Conservation (phyloP, 2,797 vertebrate species). For the Cottoperca gobio region DNA sequence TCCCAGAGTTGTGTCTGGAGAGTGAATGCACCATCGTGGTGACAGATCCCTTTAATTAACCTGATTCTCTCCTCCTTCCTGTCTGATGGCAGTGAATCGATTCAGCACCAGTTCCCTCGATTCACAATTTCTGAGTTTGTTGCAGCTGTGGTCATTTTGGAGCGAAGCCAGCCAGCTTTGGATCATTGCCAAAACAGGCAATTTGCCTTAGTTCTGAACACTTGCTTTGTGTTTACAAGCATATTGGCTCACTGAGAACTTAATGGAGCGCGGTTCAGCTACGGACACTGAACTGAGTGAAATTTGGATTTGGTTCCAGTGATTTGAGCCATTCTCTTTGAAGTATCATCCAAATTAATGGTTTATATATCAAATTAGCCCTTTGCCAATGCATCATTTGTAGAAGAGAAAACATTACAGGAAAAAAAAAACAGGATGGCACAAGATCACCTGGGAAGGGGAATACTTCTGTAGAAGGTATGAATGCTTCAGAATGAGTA, state of each 20-base stretch:
- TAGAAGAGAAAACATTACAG: neutral
- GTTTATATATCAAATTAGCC: neutral
- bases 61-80: conserved; percentile 40
- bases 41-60: conserved; percentile 59
- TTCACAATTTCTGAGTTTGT: conserved; percentile 64
- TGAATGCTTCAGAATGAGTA: conserved; percentile 19
- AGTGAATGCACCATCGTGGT: conserved; percentile 13
- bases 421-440: conserved; percentile 2
- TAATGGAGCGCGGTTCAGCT: neutral
- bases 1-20: neutral
- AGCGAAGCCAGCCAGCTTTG: conserved; percentile 52
- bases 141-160: conserved; percentile 62
- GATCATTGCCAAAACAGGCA: conserved; percentile 50
- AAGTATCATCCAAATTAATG: neutral
- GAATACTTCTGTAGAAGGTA: neutral
- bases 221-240: conserved; percentile 64
- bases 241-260: conserved; percentile 35
- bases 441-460: conserved; percentile 17
- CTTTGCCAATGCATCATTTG: conserved; percentile 1
- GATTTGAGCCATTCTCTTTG: conserved; percentile 9
- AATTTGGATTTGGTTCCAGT: conserved; percentile 9
- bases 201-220: conserved; percentile 52
- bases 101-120: conserved; percentile 58
- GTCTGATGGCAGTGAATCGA: conserved; percentile 51
- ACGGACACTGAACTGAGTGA: neutral